Percentiles rank a stretch among this genome's conserved stretches.
These are phyloP conservation scores for Montifringilla adamsi DNA, from an alignment of 2,113 vertebrate genomes.

Conservation along the genomic window DNA sequence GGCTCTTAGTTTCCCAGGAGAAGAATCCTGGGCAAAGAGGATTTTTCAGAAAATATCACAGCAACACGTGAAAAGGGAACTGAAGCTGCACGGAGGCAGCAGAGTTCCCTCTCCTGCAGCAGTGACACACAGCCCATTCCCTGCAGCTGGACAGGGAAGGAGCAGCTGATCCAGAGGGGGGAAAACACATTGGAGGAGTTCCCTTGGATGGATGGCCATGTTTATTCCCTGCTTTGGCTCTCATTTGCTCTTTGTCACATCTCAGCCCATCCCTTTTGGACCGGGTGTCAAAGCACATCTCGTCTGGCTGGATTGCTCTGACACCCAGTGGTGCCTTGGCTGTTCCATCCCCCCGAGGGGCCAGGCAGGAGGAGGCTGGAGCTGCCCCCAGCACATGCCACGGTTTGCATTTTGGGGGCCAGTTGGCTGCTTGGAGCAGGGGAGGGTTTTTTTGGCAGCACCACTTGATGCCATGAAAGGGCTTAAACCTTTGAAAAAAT, in stretches of 20 bases:
- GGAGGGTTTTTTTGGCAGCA: not conserved
- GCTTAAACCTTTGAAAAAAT: not conserved
- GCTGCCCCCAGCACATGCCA: not conserved
- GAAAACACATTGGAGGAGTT: not conserved
- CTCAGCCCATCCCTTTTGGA: not conserved
- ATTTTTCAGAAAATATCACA: no score
- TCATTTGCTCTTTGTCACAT: not conserved
- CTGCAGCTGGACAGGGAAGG: not conserved
- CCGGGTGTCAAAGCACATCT: not conserved
- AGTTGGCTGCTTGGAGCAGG: not conserved
- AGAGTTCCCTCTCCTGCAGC: rapidly evolving
- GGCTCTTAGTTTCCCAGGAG: no score
- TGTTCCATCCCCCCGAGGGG: not conserved
- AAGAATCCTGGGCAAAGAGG: no score
- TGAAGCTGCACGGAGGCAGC: not conserved
- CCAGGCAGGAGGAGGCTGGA: not conserved
- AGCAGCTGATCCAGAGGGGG: not conserved
- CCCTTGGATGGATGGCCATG: not conserved
- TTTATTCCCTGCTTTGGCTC: not conserved
- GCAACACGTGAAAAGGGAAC: not conserved
- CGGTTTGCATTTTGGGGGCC: not conserved
- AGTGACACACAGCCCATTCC: not conserved
- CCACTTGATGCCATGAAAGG: not conserved
- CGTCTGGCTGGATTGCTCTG: not conserved
- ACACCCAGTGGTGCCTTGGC: not conserved